Evolutionary conservation across 2,888 invertebrate species (phyloP).

Genomic region (Spisula solida): DNA sequence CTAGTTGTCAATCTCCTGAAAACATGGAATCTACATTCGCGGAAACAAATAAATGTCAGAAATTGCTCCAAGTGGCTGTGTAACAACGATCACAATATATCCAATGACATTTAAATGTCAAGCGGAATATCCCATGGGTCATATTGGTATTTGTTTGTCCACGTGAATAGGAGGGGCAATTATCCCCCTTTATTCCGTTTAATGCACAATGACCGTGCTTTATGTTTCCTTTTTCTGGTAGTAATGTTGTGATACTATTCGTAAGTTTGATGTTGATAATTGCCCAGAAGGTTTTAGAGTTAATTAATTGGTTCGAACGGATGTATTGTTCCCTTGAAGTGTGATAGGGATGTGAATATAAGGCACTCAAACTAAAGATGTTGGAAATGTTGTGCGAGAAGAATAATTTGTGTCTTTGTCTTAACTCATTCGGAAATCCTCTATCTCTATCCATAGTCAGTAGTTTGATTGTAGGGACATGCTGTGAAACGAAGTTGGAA

Average conservation of each 20-base stretch:
- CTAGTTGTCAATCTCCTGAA: not conserved
- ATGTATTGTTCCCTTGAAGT: not conserved
- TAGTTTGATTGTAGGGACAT: too few species aligned
- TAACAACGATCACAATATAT: conserved; percentile 29
- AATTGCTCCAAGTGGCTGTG: conserved; percentile 34
- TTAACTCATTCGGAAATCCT: too few species aligned
- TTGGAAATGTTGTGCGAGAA: not conserved
- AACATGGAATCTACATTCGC: not conserved
- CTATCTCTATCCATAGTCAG: too few species aligned
- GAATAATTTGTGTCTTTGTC: too few species aligned
- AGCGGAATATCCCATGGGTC: conserved; percentile 37
- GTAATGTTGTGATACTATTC: not conserved
- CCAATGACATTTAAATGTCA: conserved; percentile 50
- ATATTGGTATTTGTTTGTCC: conserved; percentile 51
- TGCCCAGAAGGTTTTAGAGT: conserved; percentile 11
- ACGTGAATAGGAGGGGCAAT: conserved; percentile 38
- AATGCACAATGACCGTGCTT: conserved; percentile 11
- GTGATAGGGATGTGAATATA: not conserved
- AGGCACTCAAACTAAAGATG: not conserved
- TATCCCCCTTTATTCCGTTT: conserved; percentile 40
- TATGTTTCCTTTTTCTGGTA: conserved; percentile 25
- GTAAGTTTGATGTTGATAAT: not conserved
- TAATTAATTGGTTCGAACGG: conserved; percentile 18
- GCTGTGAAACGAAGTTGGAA: too few species aligned
- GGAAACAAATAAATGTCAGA: conserved; percentile 32